A percentile compares a stretch with the other conserved stretches of the same genome.
These are phyloP conservation scores for Tridacna gigas DNA, from an alignment of 2,888 invertebrate species.

Conservation along the genomic window DNA sequence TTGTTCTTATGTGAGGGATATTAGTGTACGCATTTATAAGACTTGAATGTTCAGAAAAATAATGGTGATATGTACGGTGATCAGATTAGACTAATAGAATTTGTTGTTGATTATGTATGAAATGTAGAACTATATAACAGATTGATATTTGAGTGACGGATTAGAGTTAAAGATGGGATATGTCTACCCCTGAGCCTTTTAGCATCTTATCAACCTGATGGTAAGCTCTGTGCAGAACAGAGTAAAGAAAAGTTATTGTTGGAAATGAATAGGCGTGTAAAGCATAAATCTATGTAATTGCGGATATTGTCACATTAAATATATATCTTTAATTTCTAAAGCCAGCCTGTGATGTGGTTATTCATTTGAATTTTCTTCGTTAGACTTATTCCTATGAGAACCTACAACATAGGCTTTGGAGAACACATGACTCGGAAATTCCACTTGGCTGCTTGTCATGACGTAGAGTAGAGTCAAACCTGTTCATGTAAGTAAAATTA, in stretches of 20 bases:
- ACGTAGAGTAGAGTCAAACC: background rate
- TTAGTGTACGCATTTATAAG: too few species aligned
- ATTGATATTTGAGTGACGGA: too few species aligned
- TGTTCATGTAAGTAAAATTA: background rate
- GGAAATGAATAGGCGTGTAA: background rate
- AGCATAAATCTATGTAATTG: background rate
- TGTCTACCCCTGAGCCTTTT: background rate
- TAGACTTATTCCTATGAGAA: background rate
- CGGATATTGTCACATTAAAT: background rate
- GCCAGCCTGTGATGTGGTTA: background rate
- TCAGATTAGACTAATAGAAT: too few species aligned
- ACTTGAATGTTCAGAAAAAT: too few species aligned
- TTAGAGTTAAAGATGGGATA: too few species aligned
- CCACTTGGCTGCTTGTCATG: too few species aligned
- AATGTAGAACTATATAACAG: too few species aligned
- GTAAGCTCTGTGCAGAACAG: background rate
- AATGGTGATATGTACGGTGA: too few species aligned
- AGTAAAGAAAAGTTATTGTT: background rate
- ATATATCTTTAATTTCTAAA: background rate
- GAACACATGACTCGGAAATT: background rate
- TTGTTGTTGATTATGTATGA: too few species aligned
- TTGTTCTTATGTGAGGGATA: too few species aligned
- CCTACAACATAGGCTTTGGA: background rate
- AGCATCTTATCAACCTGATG: background rate
- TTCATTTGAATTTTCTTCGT: background rate